Conservation (phyloP, 2,888 invertebrate genomes). For the Ennomos erosarius region DNA sequence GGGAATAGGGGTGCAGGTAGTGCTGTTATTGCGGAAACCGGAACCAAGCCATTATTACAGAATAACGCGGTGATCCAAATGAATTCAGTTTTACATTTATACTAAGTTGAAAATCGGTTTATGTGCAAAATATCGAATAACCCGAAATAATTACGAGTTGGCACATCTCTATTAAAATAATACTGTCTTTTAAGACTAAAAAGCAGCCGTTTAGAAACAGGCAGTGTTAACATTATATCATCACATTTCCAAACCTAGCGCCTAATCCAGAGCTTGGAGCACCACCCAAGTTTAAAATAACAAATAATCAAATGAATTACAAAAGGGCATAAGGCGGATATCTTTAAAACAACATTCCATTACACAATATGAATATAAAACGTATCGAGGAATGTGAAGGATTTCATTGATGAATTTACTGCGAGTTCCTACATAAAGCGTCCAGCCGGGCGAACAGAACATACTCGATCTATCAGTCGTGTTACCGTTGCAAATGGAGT, state of each 20-base stretch:
- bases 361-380: conserved; percentile 28
- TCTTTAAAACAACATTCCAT: conserved; percentile 35
- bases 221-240: conserved; percentile 53
- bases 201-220: conserved; percentile 50
- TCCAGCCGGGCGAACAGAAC: conserved; percentile 2
- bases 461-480: conserved; percentile 37
- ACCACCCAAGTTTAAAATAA: conserved; percentile 32
- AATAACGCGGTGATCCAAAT: too few species aligned
- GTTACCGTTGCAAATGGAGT: conserved; percentile 31
- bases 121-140: too few species aligned
- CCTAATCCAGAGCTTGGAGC: conserved; percentile 47
- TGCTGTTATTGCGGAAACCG: too few species aligned
- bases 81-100: too few species aligned
- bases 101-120: too few species aligned
- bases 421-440: conserved; percentile 25
- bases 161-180: conserved; percentile 35
- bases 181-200: conserved; percentile 67
- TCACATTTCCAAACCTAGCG: conserved; percentile 53
- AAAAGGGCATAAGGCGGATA: conserved; percentile 45
- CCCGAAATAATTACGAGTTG: too few species aligned
- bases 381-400: conserved; percentile 38
- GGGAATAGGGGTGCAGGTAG: too few species aligned
- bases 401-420: conserved; percentile 26
- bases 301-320: conserved; percentile 15
- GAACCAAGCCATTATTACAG: too few species aligned